A percentile compares a stretch with the other conserved stretches of the same genome.
Conservation (phyloP, 1,140 invertebrate genomes). For the Aphelinus atriplicis region DNA sequence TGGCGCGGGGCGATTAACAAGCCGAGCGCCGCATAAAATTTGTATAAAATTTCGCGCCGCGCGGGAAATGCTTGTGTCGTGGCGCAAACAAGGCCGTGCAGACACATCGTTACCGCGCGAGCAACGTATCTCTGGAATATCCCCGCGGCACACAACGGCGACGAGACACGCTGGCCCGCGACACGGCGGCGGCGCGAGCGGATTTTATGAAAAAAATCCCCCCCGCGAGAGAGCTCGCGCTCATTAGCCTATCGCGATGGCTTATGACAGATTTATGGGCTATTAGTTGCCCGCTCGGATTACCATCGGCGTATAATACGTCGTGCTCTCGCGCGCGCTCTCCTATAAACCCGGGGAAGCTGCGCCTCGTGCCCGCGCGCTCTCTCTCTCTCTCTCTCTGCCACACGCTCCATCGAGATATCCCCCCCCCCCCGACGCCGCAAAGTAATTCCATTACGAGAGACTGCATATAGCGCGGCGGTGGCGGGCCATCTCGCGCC, state of each 20-base stretch:
- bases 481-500: background rate
- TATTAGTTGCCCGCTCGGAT: conserved; percentile 44
- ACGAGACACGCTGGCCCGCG: no score
- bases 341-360: background rate
- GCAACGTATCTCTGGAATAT: background rate
- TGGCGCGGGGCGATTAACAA: no score
- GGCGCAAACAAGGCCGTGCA: background rate
- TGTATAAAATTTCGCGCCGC: background rate
- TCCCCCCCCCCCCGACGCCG: no score
- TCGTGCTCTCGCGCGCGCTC: conserved; percentile 21
- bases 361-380: no score
- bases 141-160: background rate
- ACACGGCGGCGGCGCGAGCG: no score
- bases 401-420: no score
- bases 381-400: no score
- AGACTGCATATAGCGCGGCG: no score
- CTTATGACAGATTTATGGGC: conserved; percentile 30
- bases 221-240: background rate
- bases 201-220: no score
- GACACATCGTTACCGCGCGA: background rate
- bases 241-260: conserved; percentile 40
- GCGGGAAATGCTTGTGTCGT: background rate
- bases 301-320: conserved; percentile 42
- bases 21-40: background rate
- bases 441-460: no score